Conservation (phyloP, 2,797 vertebrate genomes). For the Enteromius viviparus region DNA sequence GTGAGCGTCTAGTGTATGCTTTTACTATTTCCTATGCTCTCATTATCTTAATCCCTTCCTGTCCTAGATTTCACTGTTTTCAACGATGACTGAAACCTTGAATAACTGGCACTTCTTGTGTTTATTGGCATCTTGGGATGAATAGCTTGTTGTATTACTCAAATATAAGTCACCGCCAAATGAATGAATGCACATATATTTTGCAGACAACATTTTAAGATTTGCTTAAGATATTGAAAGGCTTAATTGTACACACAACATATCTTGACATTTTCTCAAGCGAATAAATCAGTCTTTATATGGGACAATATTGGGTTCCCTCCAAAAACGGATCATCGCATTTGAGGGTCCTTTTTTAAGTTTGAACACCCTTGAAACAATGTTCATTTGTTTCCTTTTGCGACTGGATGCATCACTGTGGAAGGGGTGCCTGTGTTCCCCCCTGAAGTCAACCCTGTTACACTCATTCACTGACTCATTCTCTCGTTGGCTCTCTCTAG, state of each 20-base stretch:
- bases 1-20: neutral
- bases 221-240: neutral
- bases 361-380: neutral
- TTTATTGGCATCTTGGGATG: neutral
- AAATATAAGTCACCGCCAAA: no score
- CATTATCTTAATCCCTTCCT: neutral
- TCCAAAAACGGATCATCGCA: neutral
- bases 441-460: slow-evolving; percentile 22
- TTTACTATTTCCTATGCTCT: neutral
- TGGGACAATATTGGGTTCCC: neutral
- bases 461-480: slow-evolving; percentile 39
- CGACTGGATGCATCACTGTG: neutral
- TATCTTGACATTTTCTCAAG: neutral
- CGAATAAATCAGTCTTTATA: neutral
- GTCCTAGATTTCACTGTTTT: neutral
- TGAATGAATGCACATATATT: neutral
- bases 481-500: slow-evolving; percentile 11
- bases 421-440: neutral
- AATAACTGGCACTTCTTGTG: neutral
- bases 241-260: neutral
- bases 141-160: neutral
- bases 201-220: neutral
- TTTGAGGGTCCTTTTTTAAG: neutral
- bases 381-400: neutral
- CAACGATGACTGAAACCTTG: neutral